phyloP scores from a whole-genome alignment of 2,888 invertebrate genomes.

The Cheilosia grossa region DNA sequence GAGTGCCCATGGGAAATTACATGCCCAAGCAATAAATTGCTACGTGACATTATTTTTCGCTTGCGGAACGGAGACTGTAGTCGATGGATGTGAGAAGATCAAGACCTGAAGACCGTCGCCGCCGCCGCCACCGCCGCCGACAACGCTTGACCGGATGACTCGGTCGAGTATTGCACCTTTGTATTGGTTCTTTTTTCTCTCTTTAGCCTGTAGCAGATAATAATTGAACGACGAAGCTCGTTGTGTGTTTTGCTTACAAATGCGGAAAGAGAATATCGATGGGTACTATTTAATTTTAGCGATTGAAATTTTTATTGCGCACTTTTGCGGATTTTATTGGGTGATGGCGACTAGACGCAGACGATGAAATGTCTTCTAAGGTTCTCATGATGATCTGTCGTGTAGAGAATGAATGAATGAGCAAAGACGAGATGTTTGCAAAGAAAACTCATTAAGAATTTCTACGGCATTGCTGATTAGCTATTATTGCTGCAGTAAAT shows the following conservation, averaged over 20 bases:
- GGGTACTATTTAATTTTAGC: slow-evolving; percentile 38
- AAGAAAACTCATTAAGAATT: background rate
- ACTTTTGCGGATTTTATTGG: slow-evolving; percentile 52
- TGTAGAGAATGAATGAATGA: background rate
- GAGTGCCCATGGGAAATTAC: slow-evolving; percentile 64
- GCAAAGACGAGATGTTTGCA: background rate
- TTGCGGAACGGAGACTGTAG: slow-evolving; percentile 38
- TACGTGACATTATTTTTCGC: slow-evolving; percentile 64
- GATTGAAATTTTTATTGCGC: slow-evolving; percentile 53
- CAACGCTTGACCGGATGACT: background rate
- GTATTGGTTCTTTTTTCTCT: slow-evolving; percentile 15
- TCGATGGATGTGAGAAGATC: slow-evolving; percentile 31
- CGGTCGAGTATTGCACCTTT: slow-evolving; percentile 46
- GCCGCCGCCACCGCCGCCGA: background rate
- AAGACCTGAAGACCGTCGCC: slow-evolving; percentile 30
- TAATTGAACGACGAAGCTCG: slow-evolving; percentile 35
- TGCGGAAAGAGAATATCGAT: slow-evolving; percentile 40
- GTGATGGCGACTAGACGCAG: slow-evolving; percentile 33
- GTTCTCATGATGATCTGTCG: background rate
- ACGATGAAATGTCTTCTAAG: background rate
- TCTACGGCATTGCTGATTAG: too few relatives aligned
- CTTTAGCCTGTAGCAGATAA: slow-evolving; percentile 30
- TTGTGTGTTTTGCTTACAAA: slow-evolving; percentile 30
- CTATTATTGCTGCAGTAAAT: background rate
- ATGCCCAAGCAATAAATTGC: slow-evolving; percentile 60